Evolutionary conservation across 2,797 vertebrate genomes (phyloP), one percentile per base, ranked within the genome.

Genomic region (Prionace glauca): DNA sequence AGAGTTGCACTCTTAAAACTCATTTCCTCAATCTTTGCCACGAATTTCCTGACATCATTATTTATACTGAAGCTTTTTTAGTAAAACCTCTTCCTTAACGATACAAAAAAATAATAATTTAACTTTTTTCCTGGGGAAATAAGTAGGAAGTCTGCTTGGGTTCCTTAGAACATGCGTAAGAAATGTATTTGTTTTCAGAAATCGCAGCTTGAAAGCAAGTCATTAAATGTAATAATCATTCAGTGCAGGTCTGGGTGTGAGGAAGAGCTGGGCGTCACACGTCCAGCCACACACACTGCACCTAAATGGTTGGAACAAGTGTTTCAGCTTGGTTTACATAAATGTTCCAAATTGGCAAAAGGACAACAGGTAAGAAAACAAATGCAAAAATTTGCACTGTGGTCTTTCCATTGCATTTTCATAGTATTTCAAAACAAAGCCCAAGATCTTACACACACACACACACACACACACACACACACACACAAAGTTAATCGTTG

Each of bases 11-110:
- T 96, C 95, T 97, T 95, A 97, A 96, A 96, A 92, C 96, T 95
- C 95, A 79, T 96, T 97, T 97, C 97, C 96, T 96, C 96, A 97
- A 96, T 97, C 95, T 96, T 96, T 50, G 90, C 86, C 74, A 96
- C 96, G 96, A 90, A 96, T 96, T 96, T 97, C 97, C 97, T 96
- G 95, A 41, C 84, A 86, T 81, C 72, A 96, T 69, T 94, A 96
- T 96, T 95, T 94, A 96, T 81, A 69, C 62, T 67, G 77, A 77
- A 87, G 71, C 45, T 72, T 77, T 93, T 81, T 95, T 93, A 92
- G 90, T 92, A 62, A 91, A 74, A 92, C 95, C 56, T 26, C 72
- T 96, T 96, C 18, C 93, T 81, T 41, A 79, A 81, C 41, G 67
- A n/a, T 92, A 26, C 36, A 95, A 86, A 79, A 77, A 79, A 87